Base-by-base conservation (phyloP, 2,797 vertebrate species). In the Tolypeutes matacus region DNA sequence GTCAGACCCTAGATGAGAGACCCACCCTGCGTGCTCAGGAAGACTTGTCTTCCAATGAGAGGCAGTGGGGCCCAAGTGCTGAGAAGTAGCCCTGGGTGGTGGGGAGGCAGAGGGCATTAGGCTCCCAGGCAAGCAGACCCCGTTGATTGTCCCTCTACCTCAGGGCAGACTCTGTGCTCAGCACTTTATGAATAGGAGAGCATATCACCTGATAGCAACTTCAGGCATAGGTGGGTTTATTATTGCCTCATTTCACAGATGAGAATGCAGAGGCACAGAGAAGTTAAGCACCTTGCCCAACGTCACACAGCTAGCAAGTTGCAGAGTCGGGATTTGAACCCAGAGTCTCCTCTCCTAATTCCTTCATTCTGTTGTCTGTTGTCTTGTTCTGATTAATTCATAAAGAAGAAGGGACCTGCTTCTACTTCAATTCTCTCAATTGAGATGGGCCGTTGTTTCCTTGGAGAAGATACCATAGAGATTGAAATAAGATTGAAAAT, bases 201-300 rank as follows among this genome's bases (percentile, higher is more conserved):
- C 11, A 2, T 27, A 29, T 20, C 18, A 70, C 42, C 46, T 83
- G 56, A 15, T n/a, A 64, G 70, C 15, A 42, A 72, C 11, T 73
- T 12, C 23, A 65, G 75, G 51, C 6, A 5, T n/a, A 14, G 13
- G 18, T 27, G 64, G 73, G 31, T 13, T 78, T 62, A 6, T 86
- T 69, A 75, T 62, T 89, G 46, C 29, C 53, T 92, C 51, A 27
- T 72, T 85, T 89, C 62, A 89, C 64, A 86, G 39, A 64, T 17
- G 29, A 53, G 39, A 89, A 80, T 56, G 36, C 42, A 84, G 70
- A 89, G 88, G 56, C 73, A 73, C 86, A 88, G 77, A 95, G 73
- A 91, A 49, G 51, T 70, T 72, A n/a, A n/a, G 36, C 36, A 36
- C 86, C 21, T 85, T 67, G 53, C n/a, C 77, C 12, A 62, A 84